Percentiles rank a stretch among this genome's conserved stretches.
These are phyloP conservation scores for Marasmarcha lunaedactyla DNA, from an alignment of 2,888 invertebrate species.

Conservation along the genomic window DNA sequence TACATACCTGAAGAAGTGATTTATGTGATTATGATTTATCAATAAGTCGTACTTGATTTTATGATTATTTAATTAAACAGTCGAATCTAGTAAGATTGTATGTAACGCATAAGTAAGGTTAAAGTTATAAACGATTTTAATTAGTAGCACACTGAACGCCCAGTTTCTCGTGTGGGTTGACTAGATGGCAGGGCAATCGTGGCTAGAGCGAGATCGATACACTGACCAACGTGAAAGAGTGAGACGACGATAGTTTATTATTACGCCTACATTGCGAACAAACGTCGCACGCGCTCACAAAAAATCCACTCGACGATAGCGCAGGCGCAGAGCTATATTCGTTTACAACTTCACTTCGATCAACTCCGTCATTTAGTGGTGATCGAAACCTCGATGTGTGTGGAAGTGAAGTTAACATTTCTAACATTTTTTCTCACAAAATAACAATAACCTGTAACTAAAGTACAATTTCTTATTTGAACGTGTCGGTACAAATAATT, in stretches of 20 bases:
- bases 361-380: conserved; percentile 66
- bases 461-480: conserved; percentile 55
- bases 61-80: too few relatives aligned
- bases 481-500: conserved; percentile 56
- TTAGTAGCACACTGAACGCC: conserved; percentile 11
- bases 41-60: too few relatives aligned
- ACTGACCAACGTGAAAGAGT: conserved; percentile 25
- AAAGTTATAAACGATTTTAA: conserved; percentile 18
- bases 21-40: too few relatives aligned
- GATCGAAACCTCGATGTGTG: conserved; percentile 66
- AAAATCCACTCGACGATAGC: conserved; percentile 56
- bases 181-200: conserved; percentile 52
- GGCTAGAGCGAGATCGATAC: conserved; percentile 26
- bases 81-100: too few relatives aligned
- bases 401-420: conserved; percentile 68
- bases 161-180: conserved; percentile 26
- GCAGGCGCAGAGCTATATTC: conserved; percentile 64
- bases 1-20: too few relatives aligned
- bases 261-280: conserved; percentile 59
- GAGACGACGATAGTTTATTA: conserved; percentile 47
- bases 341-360: conserved; percentile 68
- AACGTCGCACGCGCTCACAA: conserved; percentile 63
- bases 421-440: conserved; percentile 64
- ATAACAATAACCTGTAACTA: conserved; percentile 65
- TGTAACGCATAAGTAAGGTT: neutral